Percentiles rank a stretch among this genome's conserved stretches.
These are phyloP conservation scores for Altica lythri DNA, from an alignment of 2,888 invertebrate species.

Conservation along the genomic window DNA sequence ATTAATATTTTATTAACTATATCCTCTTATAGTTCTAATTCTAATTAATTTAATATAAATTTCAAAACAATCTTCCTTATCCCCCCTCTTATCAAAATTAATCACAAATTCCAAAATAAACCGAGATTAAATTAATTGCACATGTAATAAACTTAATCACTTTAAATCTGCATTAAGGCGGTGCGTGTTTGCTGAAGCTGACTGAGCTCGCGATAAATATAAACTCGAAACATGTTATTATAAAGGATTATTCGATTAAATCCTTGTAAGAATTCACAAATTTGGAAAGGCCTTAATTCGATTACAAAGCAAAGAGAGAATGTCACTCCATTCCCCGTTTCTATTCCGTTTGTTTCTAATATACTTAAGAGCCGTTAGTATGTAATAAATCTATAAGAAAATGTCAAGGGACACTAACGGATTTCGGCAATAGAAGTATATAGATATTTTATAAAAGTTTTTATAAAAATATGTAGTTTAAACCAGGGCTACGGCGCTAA, in stretches of 20 bases:
- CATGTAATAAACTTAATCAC: slow-evolving; percentile 25
- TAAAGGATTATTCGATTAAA: slow-evolving; percentile 27
- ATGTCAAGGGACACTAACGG: too few species aligned
- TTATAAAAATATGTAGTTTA: too few species aligned
- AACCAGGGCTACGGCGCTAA: too few species aligned
- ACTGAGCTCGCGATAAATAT: slow-evolving; percentile 25
- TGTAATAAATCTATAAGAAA: too few species aligned
- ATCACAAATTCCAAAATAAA: slow-evolving; percentile 26
- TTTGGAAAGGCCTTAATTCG: slow-evolving; percentile 19
- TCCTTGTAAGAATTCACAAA: slow-evolving; percentile 28
- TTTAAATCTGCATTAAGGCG: slow-evolving; percentile 24
- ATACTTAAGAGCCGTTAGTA: too few species aligned
- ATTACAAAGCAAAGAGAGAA: slow-evolving; percentile 10
- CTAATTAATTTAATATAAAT: too few species aligned
- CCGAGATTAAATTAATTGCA: slow-evolving; percentile 25
- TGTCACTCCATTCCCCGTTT: slow-evolving; percentile 14
- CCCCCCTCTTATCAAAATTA: slow-evolving; percentile 19
- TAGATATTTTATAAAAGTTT: too few species aligned
- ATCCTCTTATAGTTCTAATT: too few species aligned
- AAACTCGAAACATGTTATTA: slow-evolving; percentile 28
- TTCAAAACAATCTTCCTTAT: slow-evolving; percentile 8
- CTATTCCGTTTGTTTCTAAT: too few species aligned
- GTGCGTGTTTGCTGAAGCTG: slow-evolving; percentile 23
- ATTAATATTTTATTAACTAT: too few species aligned
- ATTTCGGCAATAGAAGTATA: too few species aligned